phyloP scores from a whole-genome alignment of 2,888 invertebrate genomes.

The Caenorhabditis macrosperma region DNA sequence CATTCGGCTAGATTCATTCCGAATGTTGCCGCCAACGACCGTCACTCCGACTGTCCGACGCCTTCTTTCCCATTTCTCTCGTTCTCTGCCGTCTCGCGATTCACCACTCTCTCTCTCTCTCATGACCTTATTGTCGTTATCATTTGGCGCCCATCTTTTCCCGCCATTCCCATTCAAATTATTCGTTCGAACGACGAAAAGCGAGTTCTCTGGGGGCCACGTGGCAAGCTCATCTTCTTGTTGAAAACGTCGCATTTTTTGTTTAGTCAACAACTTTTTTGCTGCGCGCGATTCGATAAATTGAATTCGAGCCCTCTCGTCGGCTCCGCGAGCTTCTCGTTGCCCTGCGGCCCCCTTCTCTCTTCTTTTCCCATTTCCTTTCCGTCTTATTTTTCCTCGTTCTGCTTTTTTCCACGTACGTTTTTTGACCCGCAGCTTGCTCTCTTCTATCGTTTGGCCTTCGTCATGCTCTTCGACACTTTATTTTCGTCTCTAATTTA shows the following conservation, averaged over 20 bases:
- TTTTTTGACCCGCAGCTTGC: not conserved
- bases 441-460: not conserved
- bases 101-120: not conserved
- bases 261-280: conserved; percentile 53
- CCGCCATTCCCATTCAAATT: not conserved
- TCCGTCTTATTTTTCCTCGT: conserved; percentile 16
- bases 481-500: too few relatives aligned
- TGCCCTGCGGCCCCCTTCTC: conserved; percentile 29
- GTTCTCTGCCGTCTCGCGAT: not conserved
- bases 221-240: not conserved
- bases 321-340: conserved; percentile 26
- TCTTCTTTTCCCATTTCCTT: conserved; percentile 37
- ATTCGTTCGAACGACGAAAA: not conserved
- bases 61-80: not conserved
- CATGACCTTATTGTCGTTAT: not conserved
- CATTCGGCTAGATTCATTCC: conserved; percentile 8
- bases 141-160: not conserved
- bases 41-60: not conserved
- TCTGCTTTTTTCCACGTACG: conserved; percentile 6
- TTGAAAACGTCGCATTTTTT: conserved; percentile 28
- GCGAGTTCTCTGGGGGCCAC: too few relatives aligned
- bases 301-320: conserved; percentile 52
- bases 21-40: conserved; percentile 21
- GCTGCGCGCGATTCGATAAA: conserved; percentile 49
- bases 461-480: not conserved